Base-by-base conservation (phyloP, 2,797 vertebrate genomes). In the Syndactyla subalaris region DNA sequence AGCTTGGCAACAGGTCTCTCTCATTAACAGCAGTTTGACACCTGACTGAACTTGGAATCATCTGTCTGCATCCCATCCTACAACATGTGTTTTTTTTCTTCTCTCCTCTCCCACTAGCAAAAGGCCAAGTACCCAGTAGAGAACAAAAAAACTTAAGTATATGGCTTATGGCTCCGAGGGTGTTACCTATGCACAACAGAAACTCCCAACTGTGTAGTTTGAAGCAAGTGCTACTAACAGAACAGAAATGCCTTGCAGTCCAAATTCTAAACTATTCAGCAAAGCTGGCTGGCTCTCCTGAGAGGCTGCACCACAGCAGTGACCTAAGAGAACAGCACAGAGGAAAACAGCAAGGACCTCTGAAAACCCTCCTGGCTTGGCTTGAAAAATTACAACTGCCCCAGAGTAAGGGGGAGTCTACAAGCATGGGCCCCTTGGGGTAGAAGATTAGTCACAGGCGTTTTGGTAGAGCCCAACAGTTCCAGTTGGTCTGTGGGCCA, bases 141-240 rank as follows among this genome's bases (percentile, higher is more conserved):
- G 32, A 82, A 83, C 9, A 57, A 74, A 93, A 66, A 52, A 79
- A 92, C 21, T 43, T 52, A 71, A 55, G n/a, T 65, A 48, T 72
- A 74, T 7, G 23, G 30, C 51, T 91, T 74, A 88, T 15, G 7
- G 79, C 59, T 85, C 59, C 21, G 32, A 76, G n/a, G n/a, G 34
- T 21, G 34, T 72, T 86, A 89, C 38, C 45, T 29, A 19, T 4
- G 32, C 22, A 39, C 27, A 79, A 73, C 11, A 74, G 74, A 96
- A 92, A 75, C 18, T 7, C 10, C 59, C 18, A 10, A 3, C 65
- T 15, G 5, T 17, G 67, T 58, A 59, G 45, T 85, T 92, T 67
- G 71, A 93, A 94, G 66, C 12, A 65, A 61, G 7, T 54, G 46
- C 54, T 88, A 43, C 36, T 58, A 81, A 88, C 43, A 72, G 74